Percentiles rank a stretch among this genome's conserved stretches.
These are phyloP conservation scores for Euleptes europaea DNA, from an alignment of 2,113 vertebrate genomes.

Conservation along the genomic window DNA sequence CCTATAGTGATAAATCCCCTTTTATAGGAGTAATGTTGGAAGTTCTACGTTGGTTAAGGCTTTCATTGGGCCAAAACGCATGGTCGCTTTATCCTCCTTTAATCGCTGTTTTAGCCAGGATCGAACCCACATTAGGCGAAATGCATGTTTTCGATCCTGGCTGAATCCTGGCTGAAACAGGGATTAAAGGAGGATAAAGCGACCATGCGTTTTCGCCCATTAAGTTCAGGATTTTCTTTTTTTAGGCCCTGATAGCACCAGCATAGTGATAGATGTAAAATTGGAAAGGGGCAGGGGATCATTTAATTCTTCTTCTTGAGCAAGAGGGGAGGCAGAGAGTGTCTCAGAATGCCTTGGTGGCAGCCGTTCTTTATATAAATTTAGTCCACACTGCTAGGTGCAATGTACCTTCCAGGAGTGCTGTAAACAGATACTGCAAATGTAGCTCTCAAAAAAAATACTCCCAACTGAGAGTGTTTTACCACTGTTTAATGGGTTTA, in stretches of 20 bases:
- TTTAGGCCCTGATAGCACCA: background rate
- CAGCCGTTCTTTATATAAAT: conserved; percentile 1
- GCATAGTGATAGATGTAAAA: background rate
- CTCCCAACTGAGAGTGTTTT: conserved; percentile 51
- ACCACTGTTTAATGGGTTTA: conserved; percentile 69
- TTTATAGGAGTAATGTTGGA: background rate
- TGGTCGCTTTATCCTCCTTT: no score
- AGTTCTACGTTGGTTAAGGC: background rate
- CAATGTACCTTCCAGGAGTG: conserved; percentile 1
- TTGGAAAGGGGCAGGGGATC: no score
- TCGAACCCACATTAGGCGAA: no score
- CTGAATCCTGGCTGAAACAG: no score
- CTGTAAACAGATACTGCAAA: conserved; percentile 48
- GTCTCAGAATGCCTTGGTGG: background rate
- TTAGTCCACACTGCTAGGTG: conserved; percentile 2
- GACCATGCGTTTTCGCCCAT: no score
- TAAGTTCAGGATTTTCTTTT: background rate
- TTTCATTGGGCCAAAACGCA: no score
- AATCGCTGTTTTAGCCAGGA: no score
- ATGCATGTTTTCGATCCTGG: no score
- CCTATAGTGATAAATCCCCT: background rate
- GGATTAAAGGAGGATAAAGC: no score
- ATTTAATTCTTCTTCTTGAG: no score
- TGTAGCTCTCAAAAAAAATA: conserved; percentile 34
- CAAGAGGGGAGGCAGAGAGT: background rate